Base-by-base conservation (phyloP, 2,797 vertebrate species). In the Chlorospingus semifuscus region DNA sequence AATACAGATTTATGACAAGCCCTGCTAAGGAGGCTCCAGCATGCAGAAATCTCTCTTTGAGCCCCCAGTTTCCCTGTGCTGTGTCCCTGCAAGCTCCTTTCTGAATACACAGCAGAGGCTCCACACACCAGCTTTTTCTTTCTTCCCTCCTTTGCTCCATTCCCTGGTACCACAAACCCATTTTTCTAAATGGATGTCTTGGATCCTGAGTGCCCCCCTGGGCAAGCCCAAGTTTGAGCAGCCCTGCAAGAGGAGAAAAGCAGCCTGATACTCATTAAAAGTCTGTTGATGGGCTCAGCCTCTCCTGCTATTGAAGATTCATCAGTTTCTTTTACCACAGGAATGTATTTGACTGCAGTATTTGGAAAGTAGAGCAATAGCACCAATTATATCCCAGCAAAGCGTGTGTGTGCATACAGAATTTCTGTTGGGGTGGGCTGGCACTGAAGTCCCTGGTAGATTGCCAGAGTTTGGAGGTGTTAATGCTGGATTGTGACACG, bases 361-460 rank as follows among this genome's bases (percentile, higher is more conserved):
- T 89, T 87, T 83, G 83, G 76, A 89, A 95, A 95, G 87, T 61
- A n/a, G 83, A 95, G 87, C 71, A 95, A 68, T 16, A 92, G 68
- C 85, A 92, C 64, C 86, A 84, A 82, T 94, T 93, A 83, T 53
- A 90, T 64, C 53, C 70, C 22, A 72, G 70, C 52, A 79, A 72
- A 88, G 36, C 26, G 29, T 59, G 55, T 24, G 30, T 37, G 77
- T 70, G 80, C 89, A 92, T 89, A 82, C 59, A 65, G 13, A 90
- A 84, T 74, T 39, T 46, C 68, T 76, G 46, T 37, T 53, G 86
- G 50, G 69, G 26, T 41, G 60, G 41, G 71, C 65, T 60, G 34
- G 52, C 16, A 42, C n/a, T 79, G 17, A 17, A 69, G 50, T 61
- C 61, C 44, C 44, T 72, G 66, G 56, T 61, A 34, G 27, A 26